Base-by-base conservation (phyloP, 2,113 vertebrate genomes). In the Cisticola juncidis region DNA sequence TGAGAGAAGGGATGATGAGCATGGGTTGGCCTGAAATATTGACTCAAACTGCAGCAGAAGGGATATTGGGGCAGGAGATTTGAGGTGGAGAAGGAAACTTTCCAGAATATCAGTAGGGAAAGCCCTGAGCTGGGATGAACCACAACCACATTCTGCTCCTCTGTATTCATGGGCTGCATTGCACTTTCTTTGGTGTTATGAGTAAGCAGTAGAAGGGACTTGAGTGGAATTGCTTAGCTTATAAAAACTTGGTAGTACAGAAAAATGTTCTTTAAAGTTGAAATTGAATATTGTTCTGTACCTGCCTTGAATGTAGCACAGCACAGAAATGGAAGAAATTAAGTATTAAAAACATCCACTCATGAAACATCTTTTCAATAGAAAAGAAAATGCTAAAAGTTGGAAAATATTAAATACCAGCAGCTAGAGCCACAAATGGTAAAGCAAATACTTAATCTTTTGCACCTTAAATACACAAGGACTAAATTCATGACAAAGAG, bases 161-260 rank as follows among this genome's bases (percentile, higher is more conserved):
- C 58, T 45, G 2, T 12, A 58, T 18, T 38, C 35, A 29, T 0
- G 38, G 54, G 8, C 5, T 22, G 4, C 11, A 24, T 5, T 2
- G 3, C 8, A 17, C 12, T 11, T 24, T 15, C 28, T 45, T 8
- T 16, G 25, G 24, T 24, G 35, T 17, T 35, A 51, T 4, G 15
- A 26, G 6, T 22, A 33, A 72, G 29, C 9, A 69, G 45, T 11
- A 69, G 35, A 20, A 42, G 7, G 58, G 78, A 42, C 44, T 17
- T 44, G 17, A 1, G 1, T 61, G 29, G 47, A 66, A 58, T 42
- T 72, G 3, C 14, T 58, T 9, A 25, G 31, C 29, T 70, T 69
- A 38, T 29, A 47, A 68, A 51, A 38, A 3, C 11, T 1, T 62
- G 19, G 19, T 13, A 70, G 9, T 8, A 7, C 6, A 42, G 53